Conservation (phyloP, 1,140 invertebrate genomes). For the Trypoxylus dichotomus region DNA sequence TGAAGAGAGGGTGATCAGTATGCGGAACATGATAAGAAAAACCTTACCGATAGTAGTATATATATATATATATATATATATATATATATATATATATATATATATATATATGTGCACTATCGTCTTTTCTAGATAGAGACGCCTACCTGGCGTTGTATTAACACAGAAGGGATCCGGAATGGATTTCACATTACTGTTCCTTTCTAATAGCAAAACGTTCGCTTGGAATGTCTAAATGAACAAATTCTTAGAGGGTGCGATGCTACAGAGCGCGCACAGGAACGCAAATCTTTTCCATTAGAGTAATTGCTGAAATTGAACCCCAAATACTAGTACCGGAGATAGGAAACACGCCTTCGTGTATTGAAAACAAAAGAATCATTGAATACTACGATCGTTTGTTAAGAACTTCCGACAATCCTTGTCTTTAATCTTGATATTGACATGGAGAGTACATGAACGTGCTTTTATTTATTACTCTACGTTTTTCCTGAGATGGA, state of each 20-base stretch:
- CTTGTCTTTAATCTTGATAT: constrained; percentile 23
- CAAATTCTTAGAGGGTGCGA: constrained; percentile 12
- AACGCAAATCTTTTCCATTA: constrained; percentile 19
- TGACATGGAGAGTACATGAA: not conserved
- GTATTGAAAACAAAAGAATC: not conserved
- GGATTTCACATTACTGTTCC: not conserved
- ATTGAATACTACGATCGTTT: not conserved
- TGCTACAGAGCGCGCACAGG: not conserved
- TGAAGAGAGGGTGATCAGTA: not conserved
- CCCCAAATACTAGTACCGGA: not conserved
- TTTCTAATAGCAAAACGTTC: not conserved
- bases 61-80: not conserved
- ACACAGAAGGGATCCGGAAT: not conserved
- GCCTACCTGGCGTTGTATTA: not conserved
- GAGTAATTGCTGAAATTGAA: constrained; percentile 22
- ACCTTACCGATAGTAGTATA: not conserved
- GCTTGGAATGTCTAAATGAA: constrained; percentile 12
- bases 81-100: not conserved
- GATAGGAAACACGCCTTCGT: not conserved
- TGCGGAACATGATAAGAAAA: not conserved
- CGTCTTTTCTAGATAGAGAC: not conserved
- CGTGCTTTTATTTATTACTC: too few relatives aligned
- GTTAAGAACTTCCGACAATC: not conserved
- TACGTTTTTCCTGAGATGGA: too few relatives aligned
- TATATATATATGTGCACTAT: not conserved